phyloP scores from a whole-genome alignment of 2,888 invertebrate genomes.

The Tipula lateralis region DNA sequence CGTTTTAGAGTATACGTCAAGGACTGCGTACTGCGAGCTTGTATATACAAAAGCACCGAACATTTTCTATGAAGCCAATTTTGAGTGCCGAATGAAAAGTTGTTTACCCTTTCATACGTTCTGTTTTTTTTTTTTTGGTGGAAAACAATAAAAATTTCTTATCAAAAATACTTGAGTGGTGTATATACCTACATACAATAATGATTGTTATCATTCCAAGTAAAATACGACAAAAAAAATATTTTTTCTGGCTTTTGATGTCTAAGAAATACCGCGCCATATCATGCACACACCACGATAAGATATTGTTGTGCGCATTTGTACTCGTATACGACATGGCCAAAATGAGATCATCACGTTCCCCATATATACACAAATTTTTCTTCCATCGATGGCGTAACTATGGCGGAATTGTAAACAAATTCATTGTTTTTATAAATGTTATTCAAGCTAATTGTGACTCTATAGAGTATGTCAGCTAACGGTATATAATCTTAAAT shows the following conservation, averaged over 20 bases:
- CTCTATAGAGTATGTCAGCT: not conserved
- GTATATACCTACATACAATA: not conserved
- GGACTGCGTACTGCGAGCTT: not conserved
- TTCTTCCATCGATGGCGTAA: too few relatives aligned
- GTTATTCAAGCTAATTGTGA: not conserved
- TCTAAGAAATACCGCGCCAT: conserved; percentile 4
- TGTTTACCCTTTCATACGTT: not conserved
- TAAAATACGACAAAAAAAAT: not conserved
- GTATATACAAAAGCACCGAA: not conserved
- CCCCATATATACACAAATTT: not conserved
- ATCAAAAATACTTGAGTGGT: conserved; percentile 11
- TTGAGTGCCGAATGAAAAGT: not conserved
- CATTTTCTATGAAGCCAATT: not conserved
- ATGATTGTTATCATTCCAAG: not conserved
- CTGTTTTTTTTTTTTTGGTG: not conserved
- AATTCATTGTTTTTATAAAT: not conserved
- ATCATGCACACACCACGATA: not conserved
- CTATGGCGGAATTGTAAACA: not conserved
- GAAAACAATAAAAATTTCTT: not conserved
- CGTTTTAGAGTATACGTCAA: not conserved
- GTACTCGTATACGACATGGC: not conserved
- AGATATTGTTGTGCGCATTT: not conserved
- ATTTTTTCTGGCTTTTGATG: conserved; percentile 6
- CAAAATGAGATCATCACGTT: not conserved
- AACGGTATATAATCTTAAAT: not conserved